Percentiles rank a stretch among this genome's conserved stretches.
phyloP scores from a whole-genome alignment of 2,113 vertebrate species.

The Cyphomyrus discorhynchus region DNA sequence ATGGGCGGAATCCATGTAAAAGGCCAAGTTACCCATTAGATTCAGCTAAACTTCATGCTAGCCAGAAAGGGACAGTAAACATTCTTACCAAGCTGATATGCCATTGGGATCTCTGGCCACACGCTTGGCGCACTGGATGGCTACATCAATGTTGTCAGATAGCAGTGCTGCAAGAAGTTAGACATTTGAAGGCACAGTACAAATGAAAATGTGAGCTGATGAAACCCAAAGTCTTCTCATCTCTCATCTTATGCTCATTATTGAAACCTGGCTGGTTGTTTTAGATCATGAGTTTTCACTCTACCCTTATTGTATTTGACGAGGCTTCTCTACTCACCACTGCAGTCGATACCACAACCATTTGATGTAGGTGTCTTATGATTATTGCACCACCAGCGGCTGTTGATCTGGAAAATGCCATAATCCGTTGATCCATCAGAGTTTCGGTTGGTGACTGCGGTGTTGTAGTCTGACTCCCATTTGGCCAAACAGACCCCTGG shows the following conservation, averaged over 20 bases:
- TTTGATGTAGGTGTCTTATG: background rate
- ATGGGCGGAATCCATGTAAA: background rate
- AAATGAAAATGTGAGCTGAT: background rate
- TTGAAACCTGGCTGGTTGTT: background rate
- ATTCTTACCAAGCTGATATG: constrained; percentile 42
- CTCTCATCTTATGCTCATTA: background rate
- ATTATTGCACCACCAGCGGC: constrained; percentile 41
- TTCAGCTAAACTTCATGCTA: background rate
- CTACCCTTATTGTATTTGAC: background rate
- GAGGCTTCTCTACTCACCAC: background rate
- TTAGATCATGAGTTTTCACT: background rate
- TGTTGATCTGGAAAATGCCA: constrained; percentile 50
- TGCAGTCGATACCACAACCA: constrained; percentile 27
- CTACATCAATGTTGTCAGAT: constrained; percentile 28
- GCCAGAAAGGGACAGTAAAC: background rate
- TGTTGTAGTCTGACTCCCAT: constrained; percentile 51
- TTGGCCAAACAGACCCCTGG: constrained; percentile 57
- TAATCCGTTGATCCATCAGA: constrained; percentile 19
- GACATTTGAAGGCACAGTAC: background rate
- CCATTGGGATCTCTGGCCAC: constrained; percentile 43
- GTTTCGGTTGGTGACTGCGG: constrained; percentile 37
- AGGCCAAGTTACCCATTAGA: background rate
- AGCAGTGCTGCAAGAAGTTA: constrained; percentile 32
- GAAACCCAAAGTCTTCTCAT: background rate
- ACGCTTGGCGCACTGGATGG: constrained; percentile 42